A percentile compares a stretch with the other conserved stretches of the same genome.
Evolutionary conservation across 2,113 vertebrate genomes (phyloP).

Genomic region (Haplotaxodon microlepis): DNA sequence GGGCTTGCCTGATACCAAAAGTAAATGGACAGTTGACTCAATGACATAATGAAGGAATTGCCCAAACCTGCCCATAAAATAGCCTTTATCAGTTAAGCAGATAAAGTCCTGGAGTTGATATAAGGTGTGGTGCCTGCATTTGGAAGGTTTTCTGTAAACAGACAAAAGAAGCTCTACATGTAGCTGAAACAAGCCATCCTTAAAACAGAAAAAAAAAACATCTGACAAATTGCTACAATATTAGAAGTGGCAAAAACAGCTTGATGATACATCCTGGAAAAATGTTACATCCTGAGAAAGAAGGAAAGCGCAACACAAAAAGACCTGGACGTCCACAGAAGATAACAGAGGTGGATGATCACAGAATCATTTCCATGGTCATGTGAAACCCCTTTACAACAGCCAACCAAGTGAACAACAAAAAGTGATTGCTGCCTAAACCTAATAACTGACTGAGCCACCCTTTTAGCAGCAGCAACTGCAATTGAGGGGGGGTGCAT

Average conservation of each 20-base stretch:
- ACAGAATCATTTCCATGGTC: not conserved
- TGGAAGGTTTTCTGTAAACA: not conserved
- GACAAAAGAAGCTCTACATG: not conserved
- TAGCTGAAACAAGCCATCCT: not conserved
- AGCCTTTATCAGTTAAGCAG: not conserved
- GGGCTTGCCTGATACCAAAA: not conserved
- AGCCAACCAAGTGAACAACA: not conserved
- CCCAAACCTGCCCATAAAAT: not conserved
- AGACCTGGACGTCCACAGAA: not conserved
- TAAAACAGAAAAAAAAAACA: not conserved
- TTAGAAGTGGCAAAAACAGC: not conserved
- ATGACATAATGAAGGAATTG: not conserved
- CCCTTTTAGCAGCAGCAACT: not conserved
- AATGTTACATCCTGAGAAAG: not conserved
- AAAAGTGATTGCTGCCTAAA: not conserved
- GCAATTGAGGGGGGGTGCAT: not conserved
- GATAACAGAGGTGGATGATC: not conserved
- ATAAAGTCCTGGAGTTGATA: not conserved
- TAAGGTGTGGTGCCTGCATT: not conserved
- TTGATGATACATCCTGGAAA: not conserved
- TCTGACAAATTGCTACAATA: not conserved
- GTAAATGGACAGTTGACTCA: not conserved
- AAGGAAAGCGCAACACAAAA: not conserved
- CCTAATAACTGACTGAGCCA: not conserved
- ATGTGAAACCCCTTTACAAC: not conserved